A percentile compares a stretch with the other conserved stretches of the same genome.
Evolutionary conservation across 2,888 invertebrate species (phyloP).

Genomic region (Cheilosia grossa): DNA sequence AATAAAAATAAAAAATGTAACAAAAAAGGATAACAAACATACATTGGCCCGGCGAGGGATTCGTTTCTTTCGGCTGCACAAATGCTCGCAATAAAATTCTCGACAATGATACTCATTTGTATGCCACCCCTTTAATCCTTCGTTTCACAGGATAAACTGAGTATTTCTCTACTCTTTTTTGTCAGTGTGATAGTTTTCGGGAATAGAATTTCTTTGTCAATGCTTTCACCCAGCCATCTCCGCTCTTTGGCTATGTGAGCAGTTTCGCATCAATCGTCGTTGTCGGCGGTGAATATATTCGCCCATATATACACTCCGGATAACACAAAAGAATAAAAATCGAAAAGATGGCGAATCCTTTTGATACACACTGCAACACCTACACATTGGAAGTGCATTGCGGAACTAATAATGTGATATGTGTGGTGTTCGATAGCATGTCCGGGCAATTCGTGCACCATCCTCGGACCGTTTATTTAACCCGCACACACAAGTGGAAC

Average conservation of each 20-base stretch:
- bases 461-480: conserved; percentile 55
- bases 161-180: conserved; percentile 15
- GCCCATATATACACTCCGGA: conserved; percentile 34
- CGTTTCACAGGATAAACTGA: conserved; percentile 25
- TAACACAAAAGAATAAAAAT: conserved; percentile 20
- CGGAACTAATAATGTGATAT: conserved; percentile 65
- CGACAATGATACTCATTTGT: conserved; percentile 60
- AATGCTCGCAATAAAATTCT: conserved; percentile 53
- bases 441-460: conserved; percentile 25
- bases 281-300: conserved; percentile 15
- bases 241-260: not conserved
- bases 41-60: not conserved
- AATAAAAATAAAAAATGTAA: conserved; percentile 39
- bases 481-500: conserved; percentile 57
- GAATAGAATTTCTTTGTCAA: conserved; percentile 34
- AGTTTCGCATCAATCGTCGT: conserved; percentile 17
- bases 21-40: conserved; percentile 6
- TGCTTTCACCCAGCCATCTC: conserved; percentile 4
- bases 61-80: conserved; percentile 41
- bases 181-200: conserved; percentile 4
- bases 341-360: conserved; percentile 24
- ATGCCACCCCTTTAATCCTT: conserved; percentile 64
- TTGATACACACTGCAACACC: conserved; percentile 8
- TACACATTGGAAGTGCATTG: conserved; percentile 51
- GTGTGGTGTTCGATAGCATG: conserved; percentile 58